Percentiles rank a stretch among this genome's conserved stretches.
These are phyloP conservation scores for Mirounga angustirostris DNA, from an alignment of 2,113 vertebrate species.

Conservation along the genomic window DNA sequence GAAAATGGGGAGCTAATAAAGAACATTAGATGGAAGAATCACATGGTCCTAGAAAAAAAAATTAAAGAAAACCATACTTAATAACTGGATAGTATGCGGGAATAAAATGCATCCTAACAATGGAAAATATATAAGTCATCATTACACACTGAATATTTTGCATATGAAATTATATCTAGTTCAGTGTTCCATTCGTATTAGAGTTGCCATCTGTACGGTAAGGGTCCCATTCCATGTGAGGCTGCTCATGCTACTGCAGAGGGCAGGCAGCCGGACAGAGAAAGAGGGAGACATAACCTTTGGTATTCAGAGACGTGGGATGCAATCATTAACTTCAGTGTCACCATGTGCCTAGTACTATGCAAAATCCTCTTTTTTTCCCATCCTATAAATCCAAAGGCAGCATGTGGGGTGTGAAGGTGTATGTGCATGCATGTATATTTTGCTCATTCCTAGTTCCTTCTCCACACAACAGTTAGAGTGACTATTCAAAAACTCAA, in stretches of 20 bases:
- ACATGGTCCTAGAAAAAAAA: not conserved
- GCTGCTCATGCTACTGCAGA: not conserved
- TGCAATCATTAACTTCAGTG: not conserved
- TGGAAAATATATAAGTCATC: not conserved
- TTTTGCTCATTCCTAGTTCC: not conserved
- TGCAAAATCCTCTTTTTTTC: not conserved
- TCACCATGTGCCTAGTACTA: not conserved
- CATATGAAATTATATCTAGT: not conserved
- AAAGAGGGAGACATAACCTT: not conserved
- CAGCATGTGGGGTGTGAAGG: not conserved
- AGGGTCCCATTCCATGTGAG: not conserved
- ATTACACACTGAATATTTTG: not conserved
- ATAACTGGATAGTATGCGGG: not conserved
- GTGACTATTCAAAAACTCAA: not conserved
- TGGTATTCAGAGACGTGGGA: not conserved
- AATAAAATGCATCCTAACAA: not conserved
- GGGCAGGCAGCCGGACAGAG: not conserved
- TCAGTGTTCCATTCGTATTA: not conserved
- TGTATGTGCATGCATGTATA: accelerated
- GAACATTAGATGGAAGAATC: not conserved
- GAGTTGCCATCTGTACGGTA: not conserved
- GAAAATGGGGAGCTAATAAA: not conserved
- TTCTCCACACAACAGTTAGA: not conserved
- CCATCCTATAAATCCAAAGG: not conserved
- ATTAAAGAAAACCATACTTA: not conserved